Evolutionary conservation across 2,888 invertebrate species (phyloP).

Genomic region (Aquatica leii): DNA sequence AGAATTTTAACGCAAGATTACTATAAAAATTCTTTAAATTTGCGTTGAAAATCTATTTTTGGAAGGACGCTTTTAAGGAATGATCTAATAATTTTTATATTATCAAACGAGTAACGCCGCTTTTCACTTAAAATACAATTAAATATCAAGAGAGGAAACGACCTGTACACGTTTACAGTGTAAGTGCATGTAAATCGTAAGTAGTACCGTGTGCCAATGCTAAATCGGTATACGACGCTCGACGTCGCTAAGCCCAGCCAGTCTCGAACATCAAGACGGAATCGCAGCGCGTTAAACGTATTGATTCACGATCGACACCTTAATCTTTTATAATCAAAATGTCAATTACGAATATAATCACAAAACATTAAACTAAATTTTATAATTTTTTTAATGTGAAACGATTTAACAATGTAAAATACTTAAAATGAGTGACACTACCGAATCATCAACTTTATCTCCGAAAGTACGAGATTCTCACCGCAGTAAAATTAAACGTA

Average conservation of each 20-base stretch:
- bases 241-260: conserved; percentile 50
- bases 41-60: background rate
- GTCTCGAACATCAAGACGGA: conserved; percentile 51
- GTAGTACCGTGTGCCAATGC: conserved; percentile 54
- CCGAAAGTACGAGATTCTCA: conserved; percentile 17
- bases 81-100: background rate
- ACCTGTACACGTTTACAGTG: conserved; percentile 32
- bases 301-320: conserved; percentile 20
- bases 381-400: background rate
- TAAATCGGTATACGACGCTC: conserved; percentile 51
- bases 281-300: conserved; percentile 28
- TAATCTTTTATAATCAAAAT: conserved; percentile 1
- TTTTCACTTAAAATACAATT: conserved; percentile 22
- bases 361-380: background rate
- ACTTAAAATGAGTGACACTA: conserved; percentile 26
- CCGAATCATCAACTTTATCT: conserved; percentile 14
- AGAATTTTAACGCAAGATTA: background rate
- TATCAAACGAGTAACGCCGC: background rate
- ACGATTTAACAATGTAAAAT: conserved; percentile 11
- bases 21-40: background rate
- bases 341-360: background rate
- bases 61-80: background rate
- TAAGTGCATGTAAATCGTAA: conserved; percentile 33
- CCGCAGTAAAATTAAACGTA: conserved; percentile 40
- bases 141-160: conserved; percentile 33